Evolutionary conservation across 2,797 vertebrate species (phyloP).

Genomic region (Heterohyrax brucei): DNA sequence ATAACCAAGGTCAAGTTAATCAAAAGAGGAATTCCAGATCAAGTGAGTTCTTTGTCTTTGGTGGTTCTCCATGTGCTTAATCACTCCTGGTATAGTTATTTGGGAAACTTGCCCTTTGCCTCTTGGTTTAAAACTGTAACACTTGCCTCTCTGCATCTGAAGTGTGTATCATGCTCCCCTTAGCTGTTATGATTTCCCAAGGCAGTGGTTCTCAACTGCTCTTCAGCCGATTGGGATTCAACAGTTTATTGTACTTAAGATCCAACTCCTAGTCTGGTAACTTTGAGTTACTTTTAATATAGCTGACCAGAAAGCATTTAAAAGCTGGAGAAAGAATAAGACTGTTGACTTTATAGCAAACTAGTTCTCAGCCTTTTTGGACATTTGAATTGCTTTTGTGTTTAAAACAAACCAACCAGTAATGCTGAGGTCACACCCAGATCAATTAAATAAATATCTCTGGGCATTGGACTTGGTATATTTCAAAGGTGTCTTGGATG

Average conservation of each 20-base stretch:
- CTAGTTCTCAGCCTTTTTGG: slow-evolving; percentile 34
- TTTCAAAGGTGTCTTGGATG: background rate
- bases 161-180: background rate
- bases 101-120: background rate
- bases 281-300: slow-evolving; percentile 54
- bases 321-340: background rate
- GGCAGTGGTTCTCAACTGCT: background rate
- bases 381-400: background rate
- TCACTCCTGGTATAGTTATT: background rate
- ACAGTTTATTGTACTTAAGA: background rate
- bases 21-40: slow-evolving; percentile 14
- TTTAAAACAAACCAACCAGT: background rate
- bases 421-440: background rate
- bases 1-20: slow-evolving; percentile 23
- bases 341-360: background rate
- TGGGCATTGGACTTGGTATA: background rate
- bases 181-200: background rate
- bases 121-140: background rate
- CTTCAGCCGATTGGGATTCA: background rate
- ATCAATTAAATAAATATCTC: slow-evolving; percentile 48
- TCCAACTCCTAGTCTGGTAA: background rate
- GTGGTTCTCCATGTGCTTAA: background rate
- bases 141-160: background rate
- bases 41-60: background rate
- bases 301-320: background rate